Conservation (phyloP, 2,797 vertebrate species). For the Myotis planiceps region DNA sequence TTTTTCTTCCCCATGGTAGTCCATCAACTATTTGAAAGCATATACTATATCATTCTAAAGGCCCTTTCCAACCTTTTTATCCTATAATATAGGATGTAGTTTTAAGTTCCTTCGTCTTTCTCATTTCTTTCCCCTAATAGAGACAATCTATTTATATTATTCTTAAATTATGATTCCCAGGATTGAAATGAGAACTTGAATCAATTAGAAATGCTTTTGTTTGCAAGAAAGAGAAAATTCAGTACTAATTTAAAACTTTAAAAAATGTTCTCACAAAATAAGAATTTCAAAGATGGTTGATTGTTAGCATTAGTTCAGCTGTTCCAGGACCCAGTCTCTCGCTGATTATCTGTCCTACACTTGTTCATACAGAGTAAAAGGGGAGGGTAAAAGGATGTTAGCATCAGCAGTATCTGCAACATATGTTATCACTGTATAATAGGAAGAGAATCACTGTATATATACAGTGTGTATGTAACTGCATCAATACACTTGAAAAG, state of each 20-base stretch:
- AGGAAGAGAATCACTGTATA: not conserved
- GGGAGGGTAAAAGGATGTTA: not conserved
- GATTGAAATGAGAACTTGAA: not conserved
- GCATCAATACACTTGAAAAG: not conserved
- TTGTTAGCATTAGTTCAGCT: not conserved
- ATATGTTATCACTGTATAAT: not conserved
- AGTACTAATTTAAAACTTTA: not conserved
- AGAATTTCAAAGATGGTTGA: not conserved
- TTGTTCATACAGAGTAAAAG: not conserved
- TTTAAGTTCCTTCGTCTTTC: not conserved
- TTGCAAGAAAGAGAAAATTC: not conserved
- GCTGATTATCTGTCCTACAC: not conserved
- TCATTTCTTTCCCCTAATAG: not conserved
- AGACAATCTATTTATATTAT: not conserved
- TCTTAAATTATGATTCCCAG: not conserved
- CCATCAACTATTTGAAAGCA: not conserved
- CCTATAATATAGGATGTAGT: not conserved
- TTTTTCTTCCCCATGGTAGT: not conserved
- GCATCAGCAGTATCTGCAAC: not conserved
- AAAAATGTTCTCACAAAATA: not conserved
- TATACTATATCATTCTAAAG: not conserved
- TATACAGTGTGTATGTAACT: not conserved
- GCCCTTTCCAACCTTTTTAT: not conserved
- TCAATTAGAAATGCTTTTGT: constrained; percentile 3
- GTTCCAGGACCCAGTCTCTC: not conserved